A percentile compares a stretch with the other conserved stretches of the same genome.
These are phyloP conservation scores for Apamea epomidion DNA, from an alignment of 2,888 invertebrate genomes.

Conservation along the genomic window DNA sequence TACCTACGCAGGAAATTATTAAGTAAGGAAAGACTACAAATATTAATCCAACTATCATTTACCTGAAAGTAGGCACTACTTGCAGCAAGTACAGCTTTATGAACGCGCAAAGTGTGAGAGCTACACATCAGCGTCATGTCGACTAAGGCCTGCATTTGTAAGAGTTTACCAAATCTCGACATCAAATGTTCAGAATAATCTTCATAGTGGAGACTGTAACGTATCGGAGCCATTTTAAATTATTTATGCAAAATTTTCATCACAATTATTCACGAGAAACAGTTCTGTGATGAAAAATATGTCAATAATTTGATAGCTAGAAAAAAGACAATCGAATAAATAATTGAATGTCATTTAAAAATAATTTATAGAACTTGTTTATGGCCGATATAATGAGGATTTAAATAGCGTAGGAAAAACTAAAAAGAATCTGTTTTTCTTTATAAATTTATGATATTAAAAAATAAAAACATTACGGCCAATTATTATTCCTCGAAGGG, in stretches of 20 bases:
- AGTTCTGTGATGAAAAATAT: conserved; percentile 42
- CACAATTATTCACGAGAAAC: conserved; percentile 56
- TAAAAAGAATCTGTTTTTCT: conserved; percentile 19
- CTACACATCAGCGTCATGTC: conserved; percentile 94
- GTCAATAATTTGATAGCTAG: conserved; percentile 63
- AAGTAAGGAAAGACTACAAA: neutral
- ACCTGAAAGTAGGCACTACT: conserved; percentile 94
- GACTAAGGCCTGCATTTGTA: conserved; percentile 93
- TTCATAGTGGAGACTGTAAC: conserved; percentile 92
- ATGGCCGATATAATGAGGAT: conserved; percentile 49
- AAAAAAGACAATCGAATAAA: conserved; percentile 70
- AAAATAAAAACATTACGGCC: neutral
- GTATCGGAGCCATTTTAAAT: conserved; percentile 86
- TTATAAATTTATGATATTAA: neutral
- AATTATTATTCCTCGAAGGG: conserved; percentile 4
- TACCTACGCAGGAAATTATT: neutral
- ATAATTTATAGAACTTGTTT: conserved; percentile 46
- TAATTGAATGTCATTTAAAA: conserved; percentile 62
- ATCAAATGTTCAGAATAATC: conserved; percentile 93
- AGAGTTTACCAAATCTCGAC: conserved; percentile 92
- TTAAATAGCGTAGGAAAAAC: neutral
- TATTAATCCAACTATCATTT: conserved; percentile 48
- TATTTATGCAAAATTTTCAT: conserved; percentile 53
- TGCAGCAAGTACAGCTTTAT: conserved; percentile 93
- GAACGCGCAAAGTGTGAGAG: conserved; percentile 93